Evolutionary conservation across 2,888 invertebrate genomes (phyloP).

Genomic region (Tenthredo scrophulariae): DNA sequence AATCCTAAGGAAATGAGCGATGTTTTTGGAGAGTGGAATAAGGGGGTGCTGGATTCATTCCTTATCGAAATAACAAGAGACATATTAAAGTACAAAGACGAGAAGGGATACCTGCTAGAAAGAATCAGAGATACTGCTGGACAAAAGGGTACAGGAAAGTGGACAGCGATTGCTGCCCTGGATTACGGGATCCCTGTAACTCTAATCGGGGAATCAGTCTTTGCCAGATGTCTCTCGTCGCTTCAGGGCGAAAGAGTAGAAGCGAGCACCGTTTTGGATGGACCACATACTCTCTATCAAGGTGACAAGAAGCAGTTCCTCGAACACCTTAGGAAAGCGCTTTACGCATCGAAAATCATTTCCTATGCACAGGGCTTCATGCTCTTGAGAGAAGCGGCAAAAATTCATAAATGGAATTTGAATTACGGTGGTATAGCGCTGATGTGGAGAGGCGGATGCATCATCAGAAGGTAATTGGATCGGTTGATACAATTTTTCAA

Average conservation of each 20-base stretch:
- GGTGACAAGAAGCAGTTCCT: slow-evolving; percentile 90
- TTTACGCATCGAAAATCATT: slow-evolving; percentile 98
- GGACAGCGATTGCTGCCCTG: slow-evolving; percentile 98
- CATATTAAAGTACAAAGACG: slow-evolving; percentile 94
- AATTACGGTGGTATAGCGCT: slow-evolving; percentile 99
- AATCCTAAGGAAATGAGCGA: slow-evolving; percentile 90
- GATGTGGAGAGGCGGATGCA: slow-evolving; percentile 99
- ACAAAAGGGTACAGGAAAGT: slow-evolving; percentile 99
- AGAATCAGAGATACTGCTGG: slow-evolving; percentile 98
- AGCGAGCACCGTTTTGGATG: slow-evolving; percentile 89
- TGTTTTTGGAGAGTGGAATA: slow-evolving; percentile 97
- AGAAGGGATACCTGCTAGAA: slow-evolving; percentile 90
- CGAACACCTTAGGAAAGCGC: slow-evolving; percentile 91
- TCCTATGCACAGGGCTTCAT: slow-evolving; percentile 99
- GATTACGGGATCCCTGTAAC: slow-evolving; percentile 99
- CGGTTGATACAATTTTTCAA: too few relatives aligned
- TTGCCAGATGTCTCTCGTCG: slow-evolving; percentile 96
- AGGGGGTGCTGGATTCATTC: slow-evolving; percentile 96
- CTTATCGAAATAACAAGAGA: slow-evolving; percentile 98
- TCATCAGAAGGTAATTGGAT: slow-evolving; percentile 89
- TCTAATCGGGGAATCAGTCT: slow-evolving; percentile 98
- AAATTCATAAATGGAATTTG: slow-evolving; percentile 94
- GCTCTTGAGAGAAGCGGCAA: slow-evolving; percentile 95
- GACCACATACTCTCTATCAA: slow-evolving; percentile 83
- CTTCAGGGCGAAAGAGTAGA: slow-evolving; percentile 92